phyloP scores from a whole-genome alignment of 1,140 invertebrate genomes.

The Drosophila repleta region DNA sequence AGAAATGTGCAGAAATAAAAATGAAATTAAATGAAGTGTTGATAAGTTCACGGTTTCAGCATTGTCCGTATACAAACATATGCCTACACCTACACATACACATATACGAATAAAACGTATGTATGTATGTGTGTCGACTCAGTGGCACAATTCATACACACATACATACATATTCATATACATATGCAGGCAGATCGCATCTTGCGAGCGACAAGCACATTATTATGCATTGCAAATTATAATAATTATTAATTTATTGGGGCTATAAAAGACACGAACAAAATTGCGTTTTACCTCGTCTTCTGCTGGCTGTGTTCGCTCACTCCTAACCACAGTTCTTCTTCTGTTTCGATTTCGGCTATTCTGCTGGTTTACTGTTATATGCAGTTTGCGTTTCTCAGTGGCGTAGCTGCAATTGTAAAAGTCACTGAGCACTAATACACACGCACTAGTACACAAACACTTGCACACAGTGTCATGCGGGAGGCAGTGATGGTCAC shows the following conservation, averaged over 20 bases:
- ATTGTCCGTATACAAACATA: constrained; percentile 17
- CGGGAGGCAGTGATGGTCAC: constrained; percentile 17
- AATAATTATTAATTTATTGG: constrained; percentile 13
- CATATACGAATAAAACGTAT: too few relatives aligned
- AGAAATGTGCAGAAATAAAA: constrained; percentile 68
- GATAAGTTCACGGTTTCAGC: constrained; percentile 67
- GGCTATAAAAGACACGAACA: background rate
- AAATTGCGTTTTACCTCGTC: constrained; percentile 16
- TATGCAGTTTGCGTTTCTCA: constrained; percentile 35
- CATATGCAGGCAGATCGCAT: background rate
- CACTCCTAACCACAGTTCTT: background rate
- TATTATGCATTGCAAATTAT: constrained; percentile 26
- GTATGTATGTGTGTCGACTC: background rate
- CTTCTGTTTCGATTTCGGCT: background rate
- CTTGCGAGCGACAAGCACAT: constrained; percentile 7
- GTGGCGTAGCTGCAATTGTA: constrained; percentile 30
- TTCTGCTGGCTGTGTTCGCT: constrained; percentile 7
- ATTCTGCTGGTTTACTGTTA: constrained; percentile 53
- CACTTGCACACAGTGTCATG: constrained; percentile 7
- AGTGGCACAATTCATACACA: too few relatives aligned
- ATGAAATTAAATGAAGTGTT: constrained; percentile 75
- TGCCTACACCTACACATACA: background rate
- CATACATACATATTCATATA: background rate
- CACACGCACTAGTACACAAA: constrained; percentile 1
- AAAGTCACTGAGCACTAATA: constrained; percentile 9